Evolutionary conservation across 2,113 vertebrate species (phyloP).

Genomic region (Hippocampus abdominalis): DNA sequence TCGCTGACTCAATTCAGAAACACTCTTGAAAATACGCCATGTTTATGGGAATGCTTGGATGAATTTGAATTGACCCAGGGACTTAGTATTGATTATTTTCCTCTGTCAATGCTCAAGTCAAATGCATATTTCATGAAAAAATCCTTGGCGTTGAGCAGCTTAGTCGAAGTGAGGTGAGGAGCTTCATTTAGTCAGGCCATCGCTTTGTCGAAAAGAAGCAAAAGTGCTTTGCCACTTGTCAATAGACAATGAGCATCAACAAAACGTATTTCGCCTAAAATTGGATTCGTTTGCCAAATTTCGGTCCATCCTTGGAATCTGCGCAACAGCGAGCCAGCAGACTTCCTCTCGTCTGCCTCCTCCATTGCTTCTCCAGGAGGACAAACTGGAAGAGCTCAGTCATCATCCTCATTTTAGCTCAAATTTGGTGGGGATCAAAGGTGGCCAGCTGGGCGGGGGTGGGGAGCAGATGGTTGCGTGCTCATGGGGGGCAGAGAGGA

Average conservation of each 20-base stretch:
- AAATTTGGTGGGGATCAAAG: conserved; percentile 75
- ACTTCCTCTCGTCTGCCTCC: conserved; percentile 27
- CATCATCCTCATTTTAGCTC: conserved; percentile 72
- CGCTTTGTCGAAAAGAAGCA: no score
- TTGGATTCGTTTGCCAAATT: conserved; percentile 22
- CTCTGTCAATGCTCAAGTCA: no score
- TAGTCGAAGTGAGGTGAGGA: background rate
- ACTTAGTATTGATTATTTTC: no score
- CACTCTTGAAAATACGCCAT: background rate
- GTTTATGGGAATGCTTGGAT: background rate
- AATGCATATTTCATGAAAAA: no score
- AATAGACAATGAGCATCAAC: background rate
- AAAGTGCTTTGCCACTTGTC: background rate
- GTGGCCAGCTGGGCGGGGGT: conserved; percentile 70
- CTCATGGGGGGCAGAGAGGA: conserved; percentile 55
- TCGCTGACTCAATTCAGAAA: background rate
- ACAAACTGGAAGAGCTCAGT: conserved; percentile 76
- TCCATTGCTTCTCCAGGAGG: conserved; percentile 23
- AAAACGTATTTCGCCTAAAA: conserved; percentile 12
- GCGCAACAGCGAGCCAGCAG: background rate
- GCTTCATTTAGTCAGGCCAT: background rate
- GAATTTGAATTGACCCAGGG: background rate
- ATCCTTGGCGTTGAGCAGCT: no score
- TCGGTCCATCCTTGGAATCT: conserved; percentile 20
- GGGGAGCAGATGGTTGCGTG: conserved; percentile 72